Conservation (phyloP, 2,888 invertebrate genomes). For the Cremastobaeus sp. region DNA sequence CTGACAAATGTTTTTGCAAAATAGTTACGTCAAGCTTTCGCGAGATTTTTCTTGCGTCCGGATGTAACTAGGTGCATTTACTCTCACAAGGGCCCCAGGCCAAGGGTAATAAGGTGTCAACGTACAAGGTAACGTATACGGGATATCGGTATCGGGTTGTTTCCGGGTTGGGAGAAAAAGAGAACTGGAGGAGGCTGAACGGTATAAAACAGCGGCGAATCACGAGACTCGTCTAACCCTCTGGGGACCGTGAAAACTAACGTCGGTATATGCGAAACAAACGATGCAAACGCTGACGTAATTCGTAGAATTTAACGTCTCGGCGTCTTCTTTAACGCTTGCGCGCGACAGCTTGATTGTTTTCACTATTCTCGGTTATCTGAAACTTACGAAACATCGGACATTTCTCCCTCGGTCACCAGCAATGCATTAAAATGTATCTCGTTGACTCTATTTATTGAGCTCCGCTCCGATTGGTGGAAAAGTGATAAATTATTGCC, state of each 20-base stretch:
- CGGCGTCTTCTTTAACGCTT: constrained; percentile 46
- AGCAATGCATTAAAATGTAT: constrained; percentile 19
- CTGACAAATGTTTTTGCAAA: not conserved
- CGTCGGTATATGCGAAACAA: constrained; percentile 48
- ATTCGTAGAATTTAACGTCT: constrained; percentile 59
- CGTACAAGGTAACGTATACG: constrained; percentile 65
- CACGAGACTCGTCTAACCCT: constrained; percentile 59
- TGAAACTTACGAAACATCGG: constrained; percentile 34
- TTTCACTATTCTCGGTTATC: constrained; percentile 37
- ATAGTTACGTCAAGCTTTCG: constrained; percentile 6
- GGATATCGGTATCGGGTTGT: constrained; percentile 66
- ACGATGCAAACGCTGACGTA: constrained; percentile 51
- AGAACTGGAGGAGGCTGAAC: constrained; percentile 50
- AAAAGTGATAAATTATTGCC: not conserved
- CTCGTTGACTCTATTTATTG: constrained; percentile 14
- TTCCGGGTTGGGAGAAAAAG: constrained; percentile 70
- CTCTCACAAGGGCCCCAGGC: constrained; percentile 64
- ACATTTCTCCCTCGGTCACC: constrained; percentile 13
- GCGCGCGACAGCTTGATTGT: constrained; percentile 46
- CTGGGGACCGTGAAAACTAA: constrained; percentile 58
- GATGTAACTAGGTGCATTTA: constrained; percentile 56
- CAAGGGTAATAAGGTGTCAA: constrained; percentile 73
- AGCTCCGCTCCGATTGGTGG: not conserved
- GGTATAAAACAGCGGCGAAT: constrained; percentile 52
- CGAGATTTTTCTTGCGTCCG: constrained; percentile 63